These are phyloP conservation scores for Eulacestoma nigropectus DNA, from an alignment of 2,113 vertebrate species.

Conservation along the genomic window DNA sequence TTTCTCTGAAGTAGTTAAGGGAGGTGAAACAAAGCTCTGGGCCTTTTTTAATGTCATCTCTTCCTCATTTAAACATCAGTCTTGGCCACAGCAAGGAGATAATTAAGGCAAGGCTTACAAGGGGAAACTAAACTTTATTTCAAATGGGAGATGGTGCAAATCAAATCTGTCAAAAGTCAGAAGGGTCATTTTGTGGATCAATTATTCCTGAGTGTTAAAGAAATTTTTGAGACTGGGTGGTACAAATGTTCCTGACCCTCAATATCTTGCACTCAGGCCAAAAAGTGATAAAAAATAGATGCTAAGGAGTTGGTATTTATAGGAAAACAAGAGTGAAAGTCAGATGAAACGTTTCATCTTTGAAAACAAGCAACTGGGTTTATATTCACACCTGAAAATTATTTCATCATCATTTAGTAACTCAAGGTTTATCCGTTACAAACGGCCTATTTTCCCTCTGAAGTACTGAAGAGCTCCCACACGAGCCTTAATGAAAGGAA, in stretches of 20 bases:
- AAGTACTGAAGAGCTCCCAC: not conserved
- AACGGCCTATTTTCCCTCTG: not conserved
- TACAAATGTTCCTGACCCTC: not conserved
- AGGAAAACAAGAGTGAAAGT: not conserved
- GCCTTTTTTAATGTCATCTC: constrained; percentile 58
- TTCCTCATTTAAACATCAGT: constrained; percentile 69
- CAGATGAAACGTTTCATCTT: not conserved
- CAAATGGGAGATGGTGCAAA: not conserved
- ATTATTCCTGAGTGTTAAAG: not conserved
- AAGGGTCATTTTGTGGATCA: not conserved
- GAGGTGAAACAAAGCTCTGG: constrained; percentile 72
- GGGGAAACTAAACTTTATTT: not conserved
- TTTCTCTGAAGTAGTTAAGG: constrained; percentile 69
- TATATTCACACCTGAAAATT: not conserved
- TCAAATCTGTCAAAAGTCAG: not conserved
- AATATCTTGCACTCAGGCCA: not conserved
- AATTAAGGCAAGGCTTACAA: constrained; percentile 66
- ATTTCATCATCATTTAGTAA: not conserved
- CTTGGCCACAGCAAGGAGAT: constrained; percentile 59
- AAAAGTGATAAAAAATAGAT: not conserved
- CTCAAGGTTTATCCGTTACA: not conserved
- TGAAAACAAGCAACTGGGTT: not conserved
- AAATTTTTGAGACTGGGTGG: not conserved
- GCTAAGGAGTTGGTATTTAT: not conserved
- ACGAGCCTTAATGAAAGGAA: not conserved